A percentile compares a stretch with the other conserved stretches of the same genome.
These are phyloP conservation scores for Nomada goodeniana DNA, from an alignment of 2,888 invertebrate genomes.

Conservation along the genomic window DNA sequence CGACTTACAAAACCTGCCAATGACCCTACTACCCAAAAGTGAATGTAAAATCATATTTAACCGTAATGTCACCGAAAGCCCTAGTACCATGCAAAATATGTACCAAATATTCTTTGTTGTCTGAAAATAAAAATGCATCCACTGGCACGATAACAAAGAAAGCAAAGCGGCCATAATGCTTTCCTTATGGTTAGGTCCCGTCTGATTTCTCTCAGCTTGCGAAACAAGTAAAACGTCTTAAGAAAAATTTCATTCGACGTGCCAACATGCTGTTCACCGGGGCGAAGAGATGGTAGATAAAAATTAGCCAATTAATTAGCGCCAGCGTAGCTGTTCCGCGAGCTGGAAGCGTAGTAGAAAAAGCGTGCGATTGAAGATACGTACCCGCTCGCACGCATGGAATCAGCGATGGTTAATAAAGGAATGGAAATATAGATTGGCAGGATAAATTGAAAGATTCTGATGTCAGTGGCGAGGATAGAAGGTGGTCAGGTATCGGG, in stretches of 20 bases:
- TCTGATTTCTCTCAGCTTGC: conserved; percentile 6
- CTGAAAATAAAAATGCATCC: neutral
- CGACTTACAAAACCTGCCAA: neutral
- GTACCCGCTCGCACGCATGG: neutral
- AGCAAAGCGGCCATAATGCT: neutral
- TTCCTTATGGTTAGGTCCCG: neutral
- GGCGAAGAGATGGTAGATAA: conserved; percentile 35
- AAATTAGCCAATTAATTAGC: conserved; percentile 38
- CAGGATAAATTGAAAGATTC: conserved; percentile 7
- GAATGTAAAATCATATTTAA: neutral
- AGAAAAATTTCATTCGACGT: neutral
- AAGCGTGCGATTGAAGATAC: neutral
- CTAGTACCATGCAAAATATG: neutral
- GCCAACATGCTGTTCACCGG: conserved; percentile 1
- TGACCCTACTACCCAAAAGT: conserved; percentile 7
- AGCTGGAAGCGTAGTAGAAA: neutral
- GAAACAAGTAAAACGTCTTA: conserved; percentile 5
- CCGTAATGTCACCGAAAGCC: neutral
- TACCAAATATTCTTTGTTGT: neutral
- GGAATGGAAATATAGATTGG: neutral
- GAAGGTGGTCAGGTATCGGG: conserved; percentile 25
- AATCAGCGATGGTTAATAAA: neutral
- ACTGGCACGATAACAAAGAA: too few species aligned
- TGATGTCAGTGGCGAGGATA: neutral
- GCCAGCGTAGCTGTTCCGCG: neutral